Evolutionary conservation across 2,888 invertebrate species (phyloP).

Genomic region (Drosophila macrospina): DNA sequence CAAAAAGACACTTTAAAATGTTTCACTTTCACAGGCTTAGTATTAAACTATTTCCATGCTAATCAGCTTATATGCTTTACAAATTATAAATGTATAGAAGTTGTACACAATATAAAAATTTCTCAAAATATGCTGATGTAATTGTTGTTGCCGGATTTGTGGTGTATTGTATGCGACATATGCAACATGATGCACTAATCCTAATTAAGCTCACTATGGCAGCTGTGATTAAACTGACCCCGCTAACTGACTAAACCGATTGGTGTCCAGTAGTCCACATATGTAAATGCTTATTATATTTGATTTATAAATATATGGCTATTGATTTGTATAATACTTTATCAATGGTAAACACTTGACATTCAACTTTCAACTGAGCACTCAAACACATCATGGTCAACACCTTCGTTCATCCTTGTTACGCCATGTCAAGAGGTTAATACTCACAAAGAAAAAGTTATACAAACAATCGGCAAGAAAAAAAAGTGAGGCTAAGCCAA

Average conservation of each 20-base stretch:
- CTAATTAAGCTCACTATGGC: conserved; percentile 63
- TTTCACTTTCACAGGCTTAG: not conserved
- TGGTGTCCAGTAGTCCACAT: not conserved
- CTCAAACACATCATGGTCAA: conserved; percentile 26
- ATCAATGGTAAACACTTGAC: conserved; percentile 45
- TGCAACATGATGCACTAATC: conserved; percentile 64
- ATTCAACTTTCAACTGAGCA: conserved; percentile 36
- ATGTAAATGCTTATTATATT: conserved; percentile 4
- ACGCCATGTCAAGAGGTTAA: conserved; percentile 32
- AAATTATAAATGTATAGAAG: conserved; percentile 9
- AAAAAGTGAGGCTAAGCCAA: conserved; percentile 24
- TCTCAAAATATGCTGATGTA: not conserved
- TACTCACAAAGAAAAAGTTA: conserved; percentile 19
- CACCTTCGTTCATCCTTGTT: conserved; percentile 26
- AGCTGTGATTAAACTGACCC: conserved; percentile 52
- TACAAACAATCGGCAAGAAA: not conserved
- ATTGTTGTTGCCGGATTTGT: conserved; percentile 20
- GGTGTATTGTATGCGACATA: conserved; percentile 51
- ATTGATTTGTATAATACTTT: conserved; percentile 9
- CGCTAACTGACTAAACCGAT: not conserved
- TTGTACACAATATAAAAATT: not conserved
- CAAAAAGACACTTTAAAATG: not conserved
- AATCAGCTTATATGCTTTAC: conserved; percentile 46
- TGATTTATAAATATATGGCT: conserved; percentile 13
- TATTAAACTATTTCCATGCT: conserved; percentile 24